These are phyloP conservation scores for Loriculus beryllinus DNA, from an alignment of 2,797 vertebrate genomes.

Conservation along the genomic window DNA sequence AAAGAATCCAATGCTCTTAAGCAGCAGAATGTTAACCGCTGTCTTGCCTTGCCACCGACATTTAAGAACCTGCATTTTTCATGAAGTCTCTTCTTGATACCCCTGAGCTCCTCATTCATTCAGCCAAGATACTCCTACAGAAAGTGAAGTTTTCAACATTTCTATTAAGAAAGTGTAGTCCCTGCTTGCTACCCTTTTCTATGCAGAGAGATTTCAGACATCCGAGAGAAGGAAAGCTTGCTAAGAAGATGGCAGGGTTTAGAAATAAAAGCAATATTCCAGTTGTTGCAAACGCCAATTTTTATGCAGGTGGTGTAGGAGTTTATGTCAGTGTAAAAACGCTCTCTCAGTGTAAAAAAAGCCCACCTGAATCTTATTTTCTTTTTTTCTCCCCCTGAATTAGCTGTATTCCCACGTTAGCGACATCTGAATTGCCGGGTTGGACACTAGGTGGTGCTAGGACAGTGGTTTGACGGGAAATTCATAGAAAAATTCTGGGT, in stretches of 20 bases:
- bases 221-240: background rate
- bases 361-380: background rate
- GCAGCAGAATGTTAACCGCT: constrained; percentile 9
- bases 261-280: background rate
- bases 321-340: background rate
- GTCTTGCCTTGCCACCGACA: background rate
- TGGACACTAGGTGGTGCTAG: constrained; percentile 61
- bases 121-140: background rate
- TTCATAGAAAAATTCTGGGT: background rate
- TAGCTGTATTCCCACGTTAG: background rate
- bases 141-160: background rate
- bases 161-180: accelerated
- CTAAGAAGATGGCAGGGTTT: background rate
- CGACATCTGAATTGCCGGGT: background rate
- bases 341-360: background rate
- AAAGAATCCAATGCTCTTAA: background rate
- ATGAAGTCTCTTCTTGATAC: background rate
- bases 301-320: background rate
- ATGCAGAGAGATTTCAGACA: background rate
- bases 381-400: accelerated
- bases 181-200: background rate
- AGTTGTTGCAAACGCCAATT: background rate
- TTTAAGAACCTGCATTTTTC: background rate
- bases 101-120: background rate
- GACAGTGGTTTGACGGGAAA: background rate